phyloP scores from a whole-genome alignment of 2,113 vertebrate species.

The Penelope pileata region DNA sequence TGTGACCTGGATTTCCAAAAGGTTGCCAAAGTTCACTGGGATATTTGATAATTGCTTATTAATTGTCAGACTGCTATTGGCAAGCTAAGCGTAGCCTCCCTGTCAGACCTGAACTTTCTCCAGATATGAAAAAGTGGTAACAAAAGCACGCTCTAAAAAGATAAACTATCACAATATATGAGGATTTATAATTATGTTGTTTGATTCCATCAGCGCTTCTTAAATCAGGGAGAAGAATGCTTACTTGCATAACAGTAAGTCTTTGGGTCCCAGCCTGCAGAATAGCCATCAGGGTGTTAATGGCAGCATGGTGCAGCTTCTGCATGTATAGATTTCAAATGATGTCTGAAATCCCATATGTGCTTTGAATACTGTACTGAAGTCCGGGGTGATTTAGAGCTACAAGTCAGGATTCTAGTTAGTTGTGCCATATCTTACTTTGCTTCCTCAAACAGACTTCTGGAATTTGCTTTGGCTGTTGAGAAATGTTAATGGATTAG shows the following conservation, averaged over 20 bases:
- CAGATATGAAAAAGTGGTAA: neutral
- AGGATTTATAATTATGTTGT: neutral
- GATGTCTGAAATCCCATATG: neutral
- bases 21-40: neutral
- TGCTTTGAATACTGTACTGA: neutral
- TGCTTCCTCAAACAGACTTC: neutral
- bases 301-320: neutral
- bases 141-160: neutral
- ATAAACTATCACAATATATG: neutral
- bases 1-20: neutral
- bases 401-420: neutral
- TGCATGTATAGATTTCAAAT: neutral
- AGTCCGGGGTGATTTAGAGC: neutral
- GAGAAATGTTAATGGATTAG: neutral
- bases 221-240: neutral
- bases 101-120: neutral
- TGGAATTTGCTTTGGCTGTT: neutral
- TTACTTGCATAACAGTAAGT: neutral
- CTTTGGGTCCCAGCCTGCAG: neutral
- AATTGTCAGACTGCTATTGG: neutral
- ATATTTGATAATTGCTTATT: neutral
- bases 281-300: accelerated
- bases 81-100: neutral
- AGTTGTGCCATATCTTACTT: neutral
- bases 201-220: neutral